Conservation (phyloP, 2,113 vertebrate species). For the Tyto alba region DNA sequence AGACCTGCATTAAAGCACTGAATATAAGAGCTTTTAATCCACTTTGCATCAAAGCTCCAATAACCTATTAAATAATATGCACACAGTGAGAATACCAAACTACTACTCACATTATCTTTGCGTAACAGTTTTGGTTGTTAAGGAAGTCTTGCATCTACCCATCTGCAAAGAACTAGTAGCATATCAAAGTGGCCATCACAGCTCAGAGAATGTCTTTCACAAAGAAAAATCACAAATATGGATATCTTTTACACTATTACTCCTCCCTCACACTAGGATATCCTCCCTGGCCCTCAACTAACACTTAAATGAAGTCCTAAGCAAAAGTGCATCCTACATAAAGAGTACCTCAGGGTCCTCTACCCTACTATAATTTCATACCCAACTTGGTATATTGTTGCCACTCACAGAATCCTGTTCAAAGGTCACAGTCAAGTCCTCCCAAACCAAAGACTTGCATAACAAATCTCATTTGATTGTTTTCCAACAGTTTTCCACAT, state of each 20-base stretch:
- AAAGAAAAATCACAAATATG: background rate
- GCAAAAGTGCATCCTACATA: background rate
- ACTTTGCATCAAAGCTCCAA: background rate
- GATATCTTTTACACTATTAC: background rate
- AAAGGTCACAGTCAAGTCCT: background rate
- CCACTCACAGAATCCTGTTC: slow-evolving; percentile 74
- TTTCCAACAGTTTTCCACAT: background rate
- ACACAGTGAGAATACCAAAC: background rate
- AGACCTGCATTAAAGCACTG: background rate
- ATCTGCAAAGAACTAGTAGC: background rate
- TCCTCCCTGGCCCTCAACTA: background rate
- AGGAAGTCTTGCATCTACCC: background rate
- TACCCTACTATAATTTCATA: slow-evolving; percentile 68
- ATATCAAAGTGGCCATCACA: background rate
- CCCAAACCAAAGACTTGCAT: background rate
- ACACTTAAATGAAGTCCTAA: background rate
- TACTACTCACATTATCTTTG: background rate
- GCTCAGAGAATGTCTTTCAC: background rate
- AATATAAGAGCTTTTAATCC: background rate
- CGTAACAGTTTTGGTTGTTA: background rate
- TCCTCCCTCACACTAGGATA: background rate
- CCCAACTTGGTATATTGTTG: slow-evolving; percentile 75
- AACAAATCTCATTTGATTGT: background rate
- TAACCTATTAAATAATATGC: background rate
- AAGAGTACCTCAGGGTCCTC: slow-evolving; percentile 78